Percentiles rank a stretch among this genome's conserved stretches.
Conservation (phyloP, 2,113 vertebrate species). For the Madoqua kirkii region DNA sequence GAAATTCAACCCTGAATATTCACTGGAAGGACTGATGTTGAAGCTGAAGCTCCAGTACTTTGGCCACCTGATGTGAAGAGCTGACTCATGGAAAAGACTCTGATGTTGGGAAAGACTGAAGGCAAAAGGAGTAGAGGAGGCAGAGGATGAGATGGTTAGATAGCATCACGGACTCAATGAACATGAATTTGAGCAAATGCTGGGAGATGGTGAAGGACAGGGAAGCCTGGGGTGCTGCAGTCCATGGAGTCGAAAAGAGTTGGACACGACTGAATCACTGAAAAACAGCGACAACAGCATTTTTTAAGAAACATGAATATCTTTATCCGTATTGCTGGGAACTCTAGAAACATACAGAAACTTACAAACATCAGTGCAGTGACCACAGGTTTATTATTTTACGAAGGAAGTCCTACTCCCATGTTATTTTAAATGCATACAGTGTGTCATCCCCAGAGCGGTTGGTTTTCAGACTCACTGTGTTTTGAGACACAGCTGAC, state of each 20-base stretch:
- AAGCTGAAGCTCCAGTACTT: neutral
- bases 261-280: neutral
- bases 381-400: neutral
- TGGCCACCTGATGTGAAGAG: neutral
- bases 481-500: slow-evolving; percentile 46
- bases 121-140: neutral
- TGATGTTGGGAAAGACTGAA: neutral
- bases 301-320: neutral
- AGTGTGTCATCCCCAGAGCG: neutral
- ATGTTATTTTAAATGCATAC: neutral
- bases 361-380: neutral
- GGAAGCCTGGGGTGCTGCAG: neutral
- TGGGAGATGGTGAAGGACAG: neutral
- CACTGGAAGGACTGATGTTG: neutral
- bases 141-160: neutral
- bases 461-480: neutral
- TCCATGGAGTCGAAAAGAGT: neutral
- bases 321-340: neutral
- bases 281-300: neutral
- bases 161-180: neutral
- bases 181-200: neutral
- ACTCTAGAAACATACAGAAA: neutral
- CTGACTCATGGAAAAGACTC: neutral
- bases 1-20: neutral
- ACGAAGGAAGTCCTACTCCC: neutral